These are phyloP conservation scores for Pygocentrus nattereri DNA, from an alignment of 2,797 vertebrate species.

Conservation along the genomic window DNA sequence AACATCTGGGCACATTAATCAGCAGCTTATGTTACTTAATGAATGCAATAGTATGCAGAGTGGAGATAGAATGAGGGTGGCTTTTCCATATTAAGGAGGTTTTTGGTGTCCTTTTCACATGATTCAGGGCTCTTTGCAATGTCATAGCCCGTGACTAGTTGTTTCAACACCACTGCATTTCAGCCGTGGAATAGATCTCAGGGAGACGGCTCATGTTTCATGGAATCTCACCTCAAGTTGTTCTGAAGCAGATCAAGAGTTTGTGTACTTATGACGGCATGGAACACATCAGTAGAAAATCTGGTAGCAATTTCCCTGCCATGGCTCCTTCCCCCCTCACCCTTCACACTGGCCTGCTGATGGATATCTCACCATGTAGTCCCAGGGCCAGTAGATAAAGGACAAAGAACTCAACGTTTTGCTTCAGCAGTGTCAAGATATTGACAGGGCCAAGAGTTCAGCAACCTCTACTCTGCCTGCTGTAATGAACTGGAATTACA, in stretches of 20 bases:
- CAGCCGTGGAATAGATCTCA: not conserved
- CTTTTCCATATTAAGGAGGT: not conserved
- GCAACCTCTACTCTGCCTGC: not conserved
- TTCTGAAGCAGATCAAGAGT: conserved; percentile 25
- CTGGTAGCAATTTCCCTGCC: conserved; percentile 45
- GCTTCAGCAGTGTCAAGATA: conserved; percentile 8
- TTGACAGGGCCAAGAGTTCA: conserved; percentile 12
- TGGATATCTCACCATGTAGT: conserved; percentile 39
- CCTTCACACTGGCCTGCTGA: conserved; percentile 30
- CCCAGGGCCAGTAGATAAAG: conserved; percentile 24
- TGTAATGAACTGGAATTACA: not conserved
- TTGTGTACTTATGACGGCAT: conserved; percentile 31
- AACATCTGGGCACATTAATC: not conserved
- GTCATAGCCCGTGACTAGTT: not conserved
- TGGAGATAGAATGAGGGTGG: not conserved
- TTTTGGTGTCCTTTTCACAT: not conserved
- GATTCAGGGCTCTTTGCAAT: not conserved
- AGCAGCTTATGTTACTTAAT: not conserved
- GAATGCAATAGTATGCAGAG: not conserved
- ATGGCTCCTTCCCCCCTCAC: conserved; percentile 12
- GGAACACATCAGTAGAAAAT: conserved; percentile 31
- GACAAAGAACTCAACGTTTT: conserved; percentile 11
- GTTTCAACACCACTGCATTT: conserved; percentile 11
- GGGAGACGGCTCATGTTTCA: not conserved
- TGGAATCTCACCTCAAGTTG: conserved; percentile 21